These are phyloP conservation scores for Oryzias curvinotus DNA, from an alignment of 2,113 vertebrate genomes.

Conservation along the genomic window DNA sequence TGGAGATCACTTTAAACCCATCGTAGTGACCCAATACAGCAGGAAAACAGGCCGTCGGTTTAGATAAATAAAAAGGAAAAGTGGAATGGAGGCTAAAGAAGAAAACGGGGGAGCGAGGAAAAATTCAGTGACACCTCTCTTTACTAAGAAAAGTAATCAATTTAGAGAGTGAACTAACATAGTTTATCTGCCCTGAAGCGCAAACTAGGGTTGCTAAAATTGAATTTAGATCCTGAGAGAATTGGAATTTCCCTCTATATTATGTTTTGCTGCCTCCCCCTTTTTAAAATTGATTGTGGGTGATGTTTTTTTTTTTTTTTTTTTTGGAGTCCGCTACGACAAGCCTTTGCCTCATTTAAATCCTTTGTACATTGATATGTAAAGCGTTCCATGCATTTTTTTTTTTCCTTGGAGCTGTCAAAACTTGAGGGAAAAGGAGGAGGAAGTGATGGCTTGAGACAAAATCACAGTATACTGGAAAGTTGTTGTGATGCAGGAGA, in stretches of 20 bases:
- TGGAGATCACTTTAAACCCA: constrained; percentile 51
- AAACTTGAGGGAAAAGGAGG: constrained; percentile 23
- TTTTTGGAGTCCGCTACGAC: constrained; percentile 25
- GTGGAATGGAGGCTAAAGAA: constrained; percentile 22
- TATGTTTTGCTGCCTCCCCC: constrained; percentile 15
- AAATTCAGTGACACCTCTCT: constrained; percentile 35
- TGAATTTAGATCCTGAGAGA: constrained; percentile 28
- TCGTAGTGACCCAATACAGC: constrained; percentile 51
- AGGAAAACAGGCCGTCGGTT: constrained; percentile 29
- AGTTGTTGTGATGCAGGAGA: constrained; percentile 64
- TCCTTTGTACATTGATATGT: constrained; percentile 65
- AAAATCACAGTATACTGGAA: constrained; percentile 76
- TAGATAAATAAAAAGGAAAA: constrained; percentile 36
- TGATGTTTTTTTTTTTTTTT: neutral
- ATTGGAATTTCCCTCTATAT: constrained; percentile 13
- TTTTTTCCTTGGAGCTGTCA: constrained; percentile 39
- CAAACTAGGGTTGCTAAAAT: constrained; percentile 10
- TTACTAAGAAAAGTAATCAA: constrained; percentile 26
- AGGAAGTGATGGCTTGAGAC: constrained; percentile 59
- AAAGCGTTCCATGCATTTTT: constrained; percentile 66
- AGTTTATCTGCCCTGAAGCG: constrained; percentile 45
- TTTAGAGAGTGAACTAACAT: constrained; percentile 43
- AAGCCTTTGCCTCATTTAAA: constrained; percentile 43
- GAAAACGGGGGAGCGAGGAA: constrained; percentile 28
- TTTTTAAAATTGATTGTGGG: neutral